Evolutionary conservation across 2,888 invertebrate species (phyloP).

Genomic region (Imbricaverruca yamaguchii): DNA sequence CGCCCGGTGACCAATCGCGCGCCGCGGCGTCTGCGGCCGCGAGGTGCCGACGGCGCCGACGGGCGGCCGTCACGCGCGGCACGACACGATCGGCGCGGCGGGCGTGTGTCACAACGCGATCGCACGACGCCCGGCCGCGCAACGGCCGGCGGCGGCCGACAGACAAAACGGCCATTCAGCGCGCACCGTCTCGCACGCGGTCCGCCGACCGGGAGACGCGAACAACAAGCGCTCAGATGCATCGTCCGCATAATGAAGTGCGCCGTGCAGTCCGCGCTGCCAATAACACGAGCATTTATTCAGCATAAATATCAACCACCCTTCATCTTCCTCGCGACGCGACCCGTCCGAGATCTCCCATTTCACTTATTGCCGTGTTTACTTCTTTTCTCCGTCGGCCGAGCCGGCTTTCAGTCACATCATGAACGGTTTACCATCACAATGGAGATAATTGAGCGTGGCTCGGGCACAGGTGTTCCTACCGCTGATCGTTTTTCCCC

Average conservation of each 20-base stretch:
- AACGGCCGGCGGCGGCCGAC: background rate
- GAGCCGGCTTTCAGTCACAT: background rate
- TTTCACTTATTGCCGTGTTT: conserved; percentile 17
- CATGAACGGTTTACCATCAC: conserved; percentile 16
- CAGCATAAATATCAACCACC: background rate
- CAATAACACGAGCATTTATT: background rate
- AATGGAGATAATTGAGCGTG: conserved; percentile 20
- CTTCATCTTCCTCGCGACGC: background rate
- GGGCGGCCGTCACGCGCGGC: too few relatives aligned
- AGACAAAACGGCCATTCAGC: background rate
- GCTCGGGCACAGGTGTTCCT: background rate
- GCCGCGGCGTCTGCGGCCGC: too few relatives aligned
- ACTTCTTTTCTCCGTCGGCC: background rate
- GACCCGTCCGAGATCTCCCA: background rate
- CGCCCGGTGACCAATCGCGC: background rate
- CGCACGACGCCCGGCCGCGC: background rate
- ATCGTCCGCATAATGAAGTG: background rate
- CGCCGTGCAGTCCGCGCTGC: background rate
- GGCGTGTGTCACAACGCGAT: too few relatives aligned
- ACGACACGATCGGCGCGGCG: too few relatives aligned
- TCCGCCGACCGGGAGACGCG: too few relatives aligned
- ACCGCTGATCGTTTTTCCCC: conserved; percentile 4
- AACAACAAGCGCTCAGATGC: background rate
- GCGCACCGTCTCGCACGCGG: too few relatives aligned
- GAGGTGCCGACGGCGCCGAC: too few relatives aligned